Evolutionary conservation across 2,113 vertebrate species (phyloP), one percentile per base, ranked within the genome.

Genomic region (Prionailurus viverrinus): DNA sequence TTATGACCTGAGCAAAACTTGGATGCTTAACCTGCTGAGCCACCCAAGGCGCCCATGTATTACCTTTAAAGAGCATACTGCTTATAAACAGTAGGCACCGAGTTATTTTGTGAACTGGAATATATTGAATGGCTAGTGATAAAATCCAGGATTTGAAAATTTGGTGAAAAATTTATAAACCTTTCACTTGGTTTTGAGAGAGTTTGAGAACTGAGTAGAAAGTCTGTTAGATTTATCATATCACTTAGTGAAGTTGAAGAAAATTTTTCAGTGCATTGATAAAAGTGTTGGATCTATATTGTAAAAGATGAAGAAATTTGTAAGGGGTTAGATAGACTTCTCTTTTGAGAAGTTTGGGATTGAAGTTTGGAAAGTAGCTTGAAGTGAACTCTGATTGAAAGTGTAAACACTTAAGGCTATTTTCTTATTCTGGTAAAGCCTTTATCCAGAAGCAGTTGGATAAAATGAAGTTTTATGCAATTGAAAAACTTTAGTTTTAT

Each of bases 81-180:
- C 21, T 88, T 85, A 27, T 1, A 36, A 88, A 65, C 39, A 39
- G n/a, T 81, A 51, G 55, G 53, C 36, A 51, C 23, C 18, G 8
- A 53, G 18, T 95, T 71, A 45, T 27, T 94, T 90, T 91, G 74
- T 88, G 39, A 93, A 93, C 8, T 68, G 68, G 80, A 63, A 13
- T 83, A n/a, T 86, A 68, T n/a, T 33, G 14, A 86, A 90, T 48
- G n/a, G 33, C 65, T 66, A 45, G 10, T 85, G 55, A 13, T 84
- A 95, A 78, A 93, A 81, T 92, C 12, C 18, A 29, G 29, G 39
- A 71, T 36, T 53, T 86, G 8, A 41, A 84, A 91, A 91, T 25
- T 58, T 48, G 66, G 9, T 91, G 14, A 10, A 68, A 87, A 68
- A 36, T 69, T 68, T 73, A 85, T 84, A 95, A 81, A 48, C 27